Percentiles rank a stretch among this genome's conserved stretches.
Conservation (phyloP, 2,797 vertebrate species). For the Sciurus carolinensis region DNA sequence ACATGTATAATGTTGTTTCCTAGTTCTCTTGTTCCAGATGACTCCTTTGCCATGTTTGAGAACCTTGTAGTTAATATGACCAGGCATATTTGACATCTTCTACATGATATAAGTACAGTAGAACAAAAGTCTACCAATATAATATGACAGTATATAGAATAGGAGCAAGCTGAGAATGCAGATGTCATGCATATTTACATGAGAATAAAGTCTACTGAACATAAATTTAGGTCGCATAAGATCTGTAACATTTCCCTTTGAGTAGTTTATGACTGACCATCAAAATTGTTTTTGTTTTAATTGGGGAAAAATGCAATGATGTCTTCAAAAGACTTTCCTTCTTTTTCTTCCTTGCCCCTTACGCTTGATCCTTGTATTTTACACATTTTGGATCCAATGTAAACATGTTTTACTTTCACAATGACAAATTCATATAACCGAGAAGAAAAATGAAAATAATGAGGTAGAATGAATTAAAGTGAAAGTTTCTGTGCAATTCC, state of each 20-base stretch:
- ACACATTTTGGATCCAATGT: constrained; percentile 35
- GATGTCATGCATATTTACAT: neutral
- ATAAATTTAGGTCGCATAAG: neutral
- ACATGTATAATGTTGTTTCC: too few species aligned
- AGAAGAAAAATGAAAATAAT: constrained; percentile 27
- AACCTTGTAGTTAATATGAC: too few species aligned
- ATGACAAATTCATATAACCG: neutral
- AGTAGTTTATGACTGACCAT: constrained; percentile 21
- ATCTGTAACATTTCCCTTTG: neutral
- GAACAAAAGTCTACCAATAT: neutral
- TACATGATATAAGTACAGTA: neutral
- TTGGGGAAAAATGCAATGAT: neutral
- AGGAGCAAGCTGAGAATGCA: neutral
- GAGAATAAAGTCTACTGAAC: neutral
- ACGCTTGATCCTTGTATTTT: neutral
- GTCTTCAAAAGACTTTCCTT: neutral
- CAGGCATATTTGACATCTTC: too few species aligned
- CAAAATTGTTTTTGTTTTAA: constrained; percentile 35
- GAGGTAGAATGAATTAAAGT: neutral
- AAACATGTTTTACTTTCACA: constrained; percentile 60
- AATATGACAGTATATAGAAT: neutral
- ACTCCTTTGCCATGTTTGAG: too few species aligned
- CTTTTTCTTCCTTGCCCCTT: constrained; percentile 14
- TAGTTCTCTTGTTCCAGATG: too few species aligned
- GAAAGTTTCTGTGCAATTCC: constrained; percentile 61